Evolutionary conservation across 2,797 vertebrate genomes (phyloP).

Genomic region (Lagodon rhomboides): DNA sequence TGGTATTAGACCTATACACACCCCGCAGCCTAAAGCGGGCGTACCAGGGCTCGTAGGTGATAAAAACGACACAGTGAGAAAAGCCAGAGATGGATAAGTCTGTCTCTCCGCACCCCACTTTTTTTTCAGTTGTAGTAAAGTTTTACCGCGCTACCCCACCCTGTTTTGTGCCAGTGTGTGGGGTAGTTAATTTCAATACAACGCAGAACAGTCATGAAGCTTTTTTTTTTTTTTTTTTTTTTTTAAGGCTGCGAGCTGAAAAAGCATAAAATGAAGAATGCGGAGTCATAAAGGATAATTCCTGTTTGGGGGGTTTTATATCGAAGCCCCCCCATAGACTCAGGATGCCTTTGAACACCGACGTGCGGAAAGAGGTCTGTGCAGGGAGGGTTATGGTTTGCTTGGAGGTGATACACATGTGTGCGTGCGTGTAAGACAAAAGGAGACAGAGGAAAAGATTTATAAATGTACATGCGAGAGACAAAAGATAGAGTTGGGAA

Average conservation of each 20-base stretch:
- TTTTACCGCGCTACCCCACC: constrained; percentile 75
- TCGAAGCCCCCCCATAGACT: constrained; percentile 78
- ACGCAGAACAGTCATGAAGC: constrained; percentile 71
- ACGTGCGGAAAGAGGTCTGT: constrained; percentile 54
- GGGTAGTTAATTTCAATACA: constrained; percentile 81
- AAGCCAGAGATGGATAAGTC: constrained; percentile 82
- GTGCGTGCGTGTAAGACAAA: constrained; percentile 30
- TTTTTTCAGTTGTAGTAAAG: constrained; percentile 78
- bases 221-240: constrained; percentile 44
- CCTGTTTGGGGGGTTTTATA: constrained; percentile 77
- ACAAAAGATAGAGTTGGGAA: constrained; percentile 4
- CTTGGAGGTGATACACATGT: constrained; percentile 41
- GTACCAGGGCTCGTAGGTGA: constrained; percentile 75
- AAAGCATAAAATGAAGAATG: constrained; percentile 85
- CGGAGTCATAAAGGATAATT: constrained; percentile 83
- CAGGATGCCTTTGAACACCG: constrained; percentile 77
- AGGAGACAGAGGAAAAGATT: constrained; percentile 22
- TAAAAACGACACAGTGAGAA: constrained; percentile 86
- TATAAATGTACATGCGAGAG: constrained; percentile 34
- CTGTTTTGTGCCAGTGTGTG: constrained; percentile 75
- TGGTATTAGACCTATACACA: constrained; percentile 64
- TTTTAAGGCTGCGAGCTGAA: constrained; percentile 67
- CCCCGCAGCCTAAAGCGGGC: constrained; percentile 58
- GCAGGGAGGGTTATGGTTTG: constrained; percentile 50
- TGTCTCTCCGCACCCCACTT: constrained; percentile 58